Percentiles rank a stretch among this genome's conserved stretches.
Evolutionary conservation across 2,797 vertebrate genomes (phyloP).

Genomic region (Sciaenops ocellatus): DNA sequence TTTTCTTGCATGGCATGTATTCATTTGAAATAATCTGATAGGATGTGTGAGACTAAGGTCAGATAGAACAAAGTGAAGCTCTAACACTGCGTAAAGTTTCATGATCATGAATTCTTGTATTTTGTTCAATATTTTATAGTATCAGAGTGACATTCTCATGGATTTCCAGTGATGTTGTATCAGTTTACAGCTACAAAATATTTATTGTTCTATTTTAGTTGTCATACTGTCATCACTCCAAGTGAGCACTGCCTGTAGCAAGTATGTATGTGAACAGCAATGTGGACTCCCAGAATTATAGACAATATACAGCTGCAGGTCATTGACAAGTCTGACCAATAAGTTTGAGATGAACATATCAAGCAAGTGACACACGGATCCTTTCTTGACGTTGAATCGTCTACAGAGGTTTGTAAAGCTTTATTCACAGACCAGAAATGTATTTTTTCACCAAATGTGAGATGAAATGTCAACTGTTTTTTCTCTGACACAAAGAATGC

Average conservation of each 20-base stretch:
- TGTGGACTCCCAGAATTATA: neutral
- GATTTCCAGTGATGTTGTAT: neutral
- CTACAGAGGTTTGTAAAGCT: neutral
- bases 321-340: constrained; percentile 9
- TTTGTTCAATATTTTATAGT: constrained; percentile 4
- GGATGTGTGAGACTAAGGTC: constrained; percentile 21
- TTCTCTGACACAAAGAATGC: neutral
- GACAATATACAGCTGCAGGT: constrained; percentile 16
- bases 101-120: neutral
- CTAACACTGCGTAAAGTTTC: neutral
- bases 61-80: constrained; percentile 32
- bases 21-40: constrained; percentile 43
- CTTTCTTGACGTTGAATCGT: constrained; percentile 15
- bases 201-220: neutral
- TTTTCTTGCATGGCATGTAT: constrained; percentile 38
- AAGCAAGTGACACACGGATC: neutral
- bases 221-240: neutral
- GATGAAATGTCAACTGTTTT: constrained; percentile 14
- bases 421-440: constrained; percentile 4
- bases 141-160: neutral
- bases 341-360: neutral
- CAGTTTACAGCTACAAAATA: neutral
- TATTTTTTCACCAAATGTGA: constrained; percentile 1
- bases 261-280: neutral
- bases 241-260: neutral